These are phyloP conservation scores for Metopolophium dirhodum DNA, from an alignment of 1,140 invertebrate species.

Conservation along the genomic window DNA sequence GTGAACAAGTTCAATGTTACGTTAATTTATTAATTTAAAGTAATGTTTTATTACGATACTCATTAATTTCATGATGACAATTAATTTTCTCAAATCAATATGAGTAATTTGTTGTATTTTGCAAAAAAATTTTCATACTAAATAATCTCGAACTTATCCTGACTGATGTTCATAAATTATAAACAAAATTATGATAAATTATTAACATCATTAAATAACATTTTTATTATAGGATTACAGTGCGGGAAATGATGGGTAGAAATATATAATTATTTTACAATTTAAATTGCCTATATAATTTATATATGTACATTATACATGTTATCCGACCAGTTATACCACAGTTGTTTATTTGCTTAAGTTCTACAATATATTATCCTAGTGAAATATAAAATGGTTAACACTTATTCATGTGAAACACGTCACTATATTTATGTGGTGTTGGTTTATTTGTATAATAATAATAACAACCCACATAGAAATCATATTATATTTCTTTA, in stretches of 20 bases:
- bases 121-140: background rate
- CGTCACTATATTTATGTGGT: background rate
- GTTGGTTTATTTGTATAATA: background rate
- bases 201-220: background rate
- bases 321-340: constrained; percentile 3
- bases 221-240: background rate
- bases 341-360: constrained; percentile 29
- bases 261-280: background rate
- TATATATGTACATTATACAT: background rate
- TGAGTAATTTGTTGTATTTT: background rate
- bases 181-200: background rate
- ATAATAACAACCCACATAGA: background rate
- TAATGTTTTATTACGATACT: too few relatives aligned
- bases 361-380: background rate
- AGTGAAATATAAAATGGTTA: background rate
- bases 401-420: background rate
- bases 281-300: background rate
- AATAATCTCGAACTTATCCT: background rate
- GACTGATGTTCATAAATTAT: background rate
- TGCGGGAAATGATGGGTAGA: too few relatives aligned
- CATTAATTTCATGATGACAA: background rate
- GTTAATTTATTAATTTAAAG: background rate
- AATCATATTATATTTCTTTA: background rate
- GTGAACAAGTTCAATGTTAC: background rate
- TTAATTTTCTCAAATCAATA: background rate